Percentiles rank a stretch among this genome's conserved stretches.
Evolutionary conservation across 2,797 vertebrate genomes (phyloP).

Genomic region (Parauchenoglanis punctatus): DNA sequence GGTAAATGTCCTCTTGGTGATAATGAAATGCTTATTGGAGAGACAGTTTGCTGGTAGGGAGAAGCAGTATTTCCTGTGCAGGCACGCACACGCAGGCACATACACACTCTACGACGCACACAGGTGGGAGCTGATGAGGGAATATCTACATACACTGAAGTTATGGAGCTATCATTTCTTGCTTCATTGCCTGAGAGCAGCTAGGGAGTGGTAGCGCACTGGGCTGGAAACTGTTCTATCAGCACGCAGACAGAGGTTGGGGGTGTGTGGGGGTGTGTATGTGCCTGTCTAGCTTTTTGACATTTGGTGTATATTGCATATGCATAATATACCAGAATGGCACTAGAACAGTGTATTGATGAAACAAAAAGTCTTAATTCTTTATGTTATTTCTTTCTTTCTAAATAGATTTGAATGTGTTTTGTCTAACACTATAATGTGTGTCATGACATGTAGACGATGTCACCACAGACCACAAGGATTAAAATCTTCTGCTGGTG

Average conservation of each 20-base stretch:
- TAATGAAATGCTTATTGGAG: constrained; percentile 47
- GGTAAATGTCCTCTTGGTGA: constrained; percentile 15
- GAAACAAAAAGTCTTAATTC: neutral
- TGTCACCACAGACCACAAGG: neutral
- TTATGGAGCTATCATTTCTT: constrained; percentile 69
- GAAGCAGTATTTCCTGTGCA: constrained; percentile 17
- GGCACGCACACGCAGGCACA: neutral
- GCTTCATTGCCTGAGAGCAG: constrained; percentile 70
- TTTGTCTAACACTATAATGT: neutral
- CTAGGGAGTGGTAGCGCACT: constrained; percentile 58
- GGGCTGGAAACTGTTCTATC: constrained; percentile 68
- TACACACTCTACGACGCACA: constrained; percentile 12
- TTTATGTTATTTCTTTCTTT: neutral
- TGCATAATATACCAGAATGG: neutral
- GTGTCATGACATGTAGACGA: neutral
- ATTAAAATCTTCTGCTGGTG: neutral
- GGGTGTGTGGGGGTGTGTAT: constrained; percentile 8
- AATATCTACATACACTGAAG: constrained; percentile 55
- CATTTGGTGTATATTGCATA: neutral
- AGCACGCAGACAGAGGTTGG: constrained; percentile 33
- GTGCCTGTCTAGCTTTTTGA: neutral
- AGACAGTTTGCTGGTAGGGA: constrained; percentile 18
- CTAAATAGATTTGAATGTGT: neutral
- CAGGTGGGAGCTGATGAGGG: constrained; percentile 34
- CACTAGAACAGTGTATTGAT: neutral